A percentile compares a stretch with the other conserved stretches of the same genome.
phyloP scores from a whole-genome alignment of 1,140 invertebrate genomes.

The Drosophila parabipectinata region DNA sequence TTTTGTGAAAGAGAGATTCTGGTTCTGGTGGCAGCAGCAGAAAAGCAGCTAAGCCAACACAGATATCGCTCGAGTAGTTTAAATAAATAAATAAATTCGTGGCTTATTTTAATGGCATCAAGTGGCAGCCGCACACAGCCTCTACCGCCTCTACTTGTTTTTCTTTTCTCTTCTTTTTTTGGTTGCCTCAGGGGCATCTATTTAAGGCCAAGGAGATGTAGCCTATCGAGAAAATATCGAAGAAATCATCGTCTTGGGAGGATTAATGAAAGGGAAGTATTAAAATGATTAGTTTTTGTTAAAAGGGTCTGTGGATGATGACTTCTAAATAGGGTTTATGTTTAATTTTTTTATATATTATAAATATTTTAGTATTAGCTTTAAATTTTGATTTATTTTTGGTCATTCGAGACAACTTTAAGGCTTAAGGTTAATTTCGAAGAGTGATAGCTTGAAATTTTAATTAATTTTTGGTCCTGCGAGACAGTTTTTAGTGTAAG shows the following conservation, averaged over 20 bases:
- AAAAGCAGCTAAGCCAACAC: constrained; percentile 45
- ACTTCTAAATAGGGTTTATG: too few relatives aligned
- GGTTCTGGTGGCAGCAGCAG: not conserved
- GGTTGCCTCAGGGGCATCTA: not conserved
- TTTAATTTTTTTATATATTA: too few relatives aligned
- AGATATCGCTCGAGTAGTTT: constrained; percentile 64
- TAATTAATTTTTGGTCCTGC: too few relatives aligned
- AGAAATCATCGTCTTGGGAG: not conserved
- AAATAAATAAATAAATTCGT: constrained; percentile 69
- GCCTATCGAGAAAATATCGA: constrained; percentile 1
- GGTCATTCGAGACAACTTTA: too few relatives aligned
- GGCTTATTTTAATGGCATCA: constrained; percentile 47
- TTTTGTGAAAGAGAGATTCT: too few relatives aligned
- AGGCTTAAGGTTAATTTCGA: too few relatives aligned
- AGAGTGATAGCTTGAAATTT: too few relatives aligned
- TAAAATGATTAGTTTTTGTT: not conserved
- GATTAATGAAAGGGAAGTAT: not conserved
- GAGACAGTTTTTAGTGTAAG: too few relatives aligned
- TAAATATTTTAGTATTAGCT: too few relatives aligned
- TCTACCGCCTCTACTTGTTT: not conserved
- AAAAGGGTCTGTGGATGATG: too few relatives aligned
- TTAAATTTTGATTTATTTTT: too few relatives aligned
- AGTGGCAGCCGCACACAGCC: constrained; percentile 17
- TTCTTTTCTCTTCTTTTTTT: not conserved
- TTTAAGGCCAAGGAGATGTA: not conserved